These are phyloP conservation scores for Catocala nupta DNA, from an alignment of 2,888 invertebrate genomes.

Conservation along the genomic window DNA sequence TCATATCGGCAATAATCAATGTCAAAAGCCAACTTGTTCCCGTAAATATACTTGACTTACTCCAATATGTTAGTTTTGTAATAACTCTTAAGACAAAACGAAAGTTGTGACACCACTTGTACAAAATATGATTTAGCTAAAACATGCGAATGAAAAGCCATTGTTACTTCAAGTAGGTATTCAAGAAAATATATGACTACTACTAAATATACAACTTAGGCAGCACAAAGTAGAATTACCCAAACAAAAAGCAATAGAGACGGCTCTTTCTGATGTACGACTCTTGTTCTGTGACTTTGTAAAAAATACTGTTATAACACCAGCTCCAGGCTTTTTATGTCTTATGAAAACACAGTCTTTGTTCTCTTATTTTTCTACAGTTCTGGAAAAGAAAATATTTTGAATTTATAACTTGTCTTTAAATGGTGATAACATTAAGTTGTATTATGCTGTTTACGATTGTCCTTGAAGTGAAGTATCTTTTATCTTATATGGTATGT, in stretches of 20 bases:
- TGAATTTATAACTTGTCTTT: constrained; percentile 2
- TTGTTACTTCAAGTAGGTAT: constrained; percentile 11
- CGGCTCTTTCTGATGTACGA: constrained; percentile 21
- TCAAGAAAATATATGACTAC: constrained; percentile 10
- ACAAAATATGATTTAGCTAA: no score
- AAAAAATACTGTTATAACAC: constrained; percentile 20
- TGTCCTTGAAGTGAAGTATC: no score
- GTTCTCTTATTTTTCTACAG: constrained; percentile 14
- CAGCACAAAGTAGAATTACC: constrained; percentile 17
- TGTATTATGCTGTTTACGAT: no score
- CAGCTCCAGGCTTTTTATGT: constrained; percentile 22
- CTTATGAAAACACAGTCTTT: constrained; percentile 22
- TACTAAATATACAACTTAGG: constrained; percentile 18
- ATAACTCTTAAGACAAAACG: no score
- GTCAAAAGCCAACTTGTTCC: no score
- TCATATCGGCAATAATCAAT: no score
- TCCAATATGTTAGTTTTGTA: no score
- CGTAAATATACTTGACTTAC: no score
- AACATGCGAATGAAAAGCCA: not conserved
- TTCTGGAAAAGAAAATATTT: constrained; percentile 15
- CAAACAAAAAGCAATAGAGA: constrained; percentile 21
- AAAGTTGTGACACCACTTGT: no score
- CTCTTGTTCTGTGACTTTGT: constrained; percentile 23
- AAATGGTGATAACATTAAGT: not conserved
- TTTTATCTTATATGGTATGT: no score